Percentiles rank a stretch among this genome's conserved stretches.
These are phyloP conservation scores for Crypturellus undulatus DNA, from an alignment of 2,113 vertebrate genomes.

Conservation along the genomic window DNA sequence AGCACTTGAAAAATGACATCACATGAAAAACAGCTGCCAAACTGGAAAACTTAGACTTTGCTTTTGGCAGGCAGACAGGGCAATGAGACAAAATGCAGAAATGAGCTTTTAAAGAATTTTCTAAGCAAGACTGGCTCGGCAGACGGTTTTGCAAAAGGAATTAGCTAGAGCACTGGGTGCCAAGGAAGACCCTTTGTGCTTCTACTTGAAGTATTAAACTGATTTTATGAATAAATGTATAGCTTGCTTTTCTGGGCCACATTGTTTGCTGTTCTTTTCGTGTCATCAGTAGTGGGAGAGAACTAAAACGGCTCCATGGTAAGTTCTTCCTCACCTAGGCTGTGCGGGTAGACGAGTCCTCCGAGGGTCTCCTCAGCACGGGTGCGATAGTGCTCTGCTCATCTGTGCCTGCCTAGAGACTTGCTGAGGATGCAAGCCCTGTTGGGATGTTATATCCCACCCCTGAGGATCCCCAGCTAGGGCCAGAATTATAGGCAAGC, in stretches of 20 bases:
- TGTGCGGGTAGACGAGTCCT: neutral
- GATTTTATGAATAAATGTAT: neutral
- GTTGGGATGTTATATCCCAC: neutral
- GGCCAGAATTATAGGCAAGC: neutral
- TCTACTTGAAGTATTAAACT: neutral
- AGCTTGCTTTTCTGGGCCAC: neutral
- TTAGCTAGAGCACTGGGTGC: neutral
- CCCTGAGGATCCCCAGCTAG: neutral
- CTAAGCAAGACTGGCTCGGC: neutral
- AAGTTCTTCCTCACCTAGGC: neutral
- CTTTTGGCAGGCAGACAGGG: conserved; percentile 6
- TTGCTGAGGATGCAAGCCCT: neutral
- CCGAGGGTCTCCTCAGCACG: neutral
- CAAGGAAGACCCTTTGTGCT: neutral
- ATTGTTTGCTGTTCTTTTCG: neutral
- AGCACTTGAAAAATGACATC: conserved; percentile 54
- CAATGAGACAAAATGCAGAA: neutral
- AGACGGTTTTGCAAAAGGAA: neutral
- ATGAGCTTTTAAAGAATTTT: conserved; percentile 25
- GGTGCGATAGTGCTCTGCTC: neutral
- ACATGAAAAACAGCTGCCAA: conserved; percentile 19
- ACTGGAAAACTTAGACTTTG: neutral
- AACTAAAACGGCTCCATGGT: neutral
- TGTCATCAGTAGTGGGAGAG: neutral
- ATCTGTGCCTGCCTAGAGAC: neutral